A percentile compares a stretch with the other conserved stretches of the same genome.
phyloP scores from a whole-genome alignment of 2,888 invertebrate species.

The Punctoribates punctum region DNA sequence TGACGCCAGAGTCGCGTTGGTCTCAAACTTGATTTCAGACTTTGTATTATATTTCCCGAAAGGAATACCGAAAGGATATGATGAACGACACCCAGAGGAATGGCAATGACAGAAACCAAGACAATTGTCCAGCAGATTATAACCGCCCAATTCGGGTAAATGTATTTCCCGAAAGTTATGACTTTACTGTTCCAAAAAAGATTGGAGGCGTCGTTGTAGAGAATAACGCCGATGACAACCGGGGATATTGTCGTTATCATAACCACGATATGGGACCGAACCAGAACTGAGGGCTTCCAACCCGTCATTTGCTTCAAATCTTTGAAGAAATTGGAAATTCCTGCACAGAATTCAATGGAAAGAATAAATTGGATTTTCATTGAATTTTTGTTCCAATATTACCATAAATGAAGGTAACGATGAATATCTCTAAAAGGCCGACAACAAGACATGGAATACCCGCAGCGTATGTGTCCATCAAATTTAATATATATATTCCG shows the following conservation, averaged over 20 bases:
- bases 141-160: conserved; percentile 46
- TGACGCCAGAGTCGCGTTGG: conserved; percentile 15
- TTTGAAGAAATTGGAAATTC: conserved; percentile 45
- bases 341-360: conserved; percentile 34
- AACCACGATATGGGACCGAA: conserved; percentile 46
- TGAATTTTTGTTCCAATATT: not conserved
- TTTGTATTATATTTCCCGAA: conserved; percentile 5
- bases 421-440: conserved; percentile 45
- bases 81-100: conserved; percentile 43
- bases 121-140: conserved; percentile 46
- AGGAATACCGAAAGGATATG: conserved; percentile 6
- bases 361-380: not conserved
- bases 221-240: conserved; percentile 43
- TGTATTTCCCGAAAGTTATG: conserved; percentile 43
- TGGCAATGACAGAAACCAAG: conserved; percentile 44
- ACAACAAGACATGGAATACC: conserved; percentile 47
- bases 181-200: conserved; percentile 12
- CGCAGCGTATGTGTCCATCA: conserved; percentile 47
- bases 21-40: not conserved
- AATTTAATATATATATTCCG: conserved; percentile 46
- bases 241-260: conserved; percentile 46
- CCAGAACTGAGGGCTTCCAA: conserved; percentile 45
- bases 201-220: conserved; percentile 1
- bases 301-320: conserved; percentile 47
- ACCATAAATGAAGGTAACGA: conserved; percentile 47